These are phyloP conservation scores for Agrypnus murinus DNA, from an alignment of 2,888 invertebrate species.

Conservation along the genomic window DNA sequence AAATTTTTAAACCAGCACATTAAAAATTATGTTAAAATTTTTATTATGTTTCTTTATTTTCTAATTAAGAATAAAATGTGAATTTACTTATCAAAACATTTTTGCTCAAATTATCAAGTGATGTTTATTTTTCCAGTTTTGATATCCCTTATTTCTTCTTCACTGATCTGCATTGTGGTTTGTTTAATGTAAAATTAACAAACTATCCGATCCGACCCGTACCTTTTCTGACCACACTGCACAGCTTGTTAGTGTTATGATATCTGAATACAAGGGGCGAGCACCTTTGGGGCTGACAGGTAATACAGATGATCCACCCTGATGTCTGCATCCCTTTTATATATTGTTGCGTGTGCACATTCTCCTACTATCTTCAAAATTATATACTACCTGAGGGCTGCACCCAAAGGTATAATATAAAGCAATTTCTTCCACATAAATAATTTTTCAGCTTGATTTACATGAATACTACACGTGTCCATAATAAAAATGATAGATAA, in stretches of 20 bases:
- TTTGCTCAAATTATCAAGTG: no score
- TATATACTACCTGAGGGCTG: constrained; percentile 23
- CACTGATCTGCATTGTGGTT: no score
- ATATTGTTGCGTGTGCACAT: constrained; percentile 30
- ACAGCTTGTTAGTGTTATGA: constrained; percentile 55
- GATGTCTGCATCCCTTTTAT: constrained; percentile 51
- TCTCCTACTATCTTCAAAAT: constrained; percentile 14
- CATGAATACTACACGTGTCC: neutral
- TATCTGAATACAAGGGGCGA: constrained; percentile 53
- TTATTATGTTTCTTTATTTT: no score
- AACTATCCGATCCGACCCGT: constrained; percentile 41
- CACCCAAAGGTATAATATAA: constrained; percentile 8
- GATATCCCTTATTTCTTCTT: no score
- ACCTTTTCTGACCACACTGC: constrained; percentile 41
- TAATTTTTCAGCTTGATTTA: neutral
- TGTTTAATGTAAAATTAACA: constrained; percentile 35
- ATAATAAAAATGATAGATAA: neutral
- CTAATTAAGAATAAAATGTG: no score
- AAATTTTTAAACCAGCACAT: no score
- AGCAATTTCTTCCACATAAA: constrained; percentile 3
- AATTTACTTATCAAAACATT: no score
- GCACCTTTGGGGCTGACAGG: constrained; percentile 55
- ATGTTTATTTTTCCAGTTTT: no score
- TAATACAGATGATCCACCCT: constrained; percentile 54
- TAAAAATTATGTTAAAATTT: no score